phyloP scores from a whole-genome alignment of 2,888 invertebrate genomes.

The Azorinus chamasolen region DNA sequence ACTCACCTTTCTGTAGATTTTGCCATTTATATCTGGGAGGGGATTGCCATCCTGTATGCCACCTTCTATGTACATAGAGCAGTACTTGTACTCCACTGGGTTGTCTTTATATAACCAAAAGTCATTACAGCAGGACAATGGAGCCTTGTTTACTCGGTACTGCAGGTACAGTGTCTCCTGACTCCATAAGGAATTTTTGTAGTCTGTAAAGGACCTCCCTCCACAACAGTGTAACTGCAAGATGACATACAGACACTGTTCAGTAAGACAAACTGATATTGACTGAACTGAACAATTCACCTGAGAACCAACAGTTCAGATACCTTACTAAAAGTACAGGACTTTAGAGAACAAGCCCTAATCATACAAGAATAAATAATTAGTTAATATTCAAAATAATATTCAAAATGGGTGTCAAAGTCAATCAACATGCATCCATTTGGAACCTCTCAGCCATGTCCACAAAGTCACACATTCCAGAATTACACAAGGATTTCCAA shows the following conservation, averaged over 20 bases:
- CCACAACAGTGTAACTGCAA: slow-evolving; percentile 81
- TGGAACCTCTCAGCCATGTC: too few relatives aligned
- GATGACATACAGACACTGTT: slow-evolving; percentile 4
- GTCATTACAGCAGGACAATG: slow-evolving; percentile 77
- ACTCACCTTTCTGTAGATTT: slow-evolving; percentile 56
- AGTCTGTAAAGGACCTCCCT: slow-evolving; percentile 73
- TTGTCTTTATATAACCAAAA: slow-evolving; percentile 68
- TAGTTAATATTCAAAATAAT: too few relatives aligned
- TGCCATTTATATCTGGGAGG: slow-evolving; percentile 36
- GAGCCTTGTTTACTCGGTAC: slow-evolving; percentile 61
- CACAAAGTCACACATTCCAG: too few relatives aligned
- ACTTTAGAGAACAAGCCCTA: too few relatives aligned
- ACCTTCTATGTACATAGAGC: slow-evolving; percentile 53
- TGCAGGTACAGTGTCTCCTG: slow-evolving; percentile 25
- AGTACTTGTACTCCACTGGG: slow-evolving; percentile 49
- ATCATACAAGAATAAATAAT: too few relatives aligned
- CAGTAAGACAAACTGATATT: too few relatives aligned
- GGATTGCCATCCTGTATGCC: slow-evolving; percentile 14
- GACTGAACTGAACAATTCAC: too few relatives aligned
- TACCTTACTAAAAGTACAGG: too few relatives aligned
- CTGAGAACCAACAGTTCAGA: too few relatives aligned
- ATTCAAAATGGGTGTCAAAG: too few relatives aligned
- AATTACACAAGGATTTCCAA: too few relatives aligned
- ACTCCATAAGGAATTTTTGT: slow-evolving; percentile 72
- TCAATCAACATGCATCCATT: too few relatives aligned